phyloP scores from a whole-genome alignment of 2,888 invertebrate genomes.

The Amphipyra berbera region DNA sequence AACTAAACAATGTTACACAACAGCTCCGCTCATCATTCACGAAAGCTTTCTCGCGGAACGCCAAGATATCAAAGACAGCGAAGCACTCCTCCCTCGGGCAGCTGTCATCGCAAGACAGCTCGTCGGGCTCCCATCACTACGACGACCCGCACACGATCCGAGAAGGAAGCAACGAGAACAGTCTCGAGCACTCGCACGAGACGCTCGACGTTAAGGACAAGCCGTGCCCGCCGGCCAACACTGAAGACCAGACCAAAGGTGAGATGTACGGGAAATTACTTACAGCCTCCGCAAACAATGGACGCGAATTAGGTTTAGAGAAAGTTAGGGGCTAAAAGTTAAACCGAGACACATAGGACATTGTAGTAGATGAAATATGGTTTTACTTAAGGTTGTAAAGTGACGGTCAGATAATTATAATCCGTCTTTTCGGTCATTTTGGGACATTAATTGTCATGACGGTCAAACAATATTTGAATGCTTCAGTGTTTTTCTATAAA shows the following conservation, averaged over 20 bases:
- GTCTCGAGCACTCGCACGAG: constrained; percentile 88
- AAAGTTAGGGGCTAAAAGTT: constrained; percentile 55
- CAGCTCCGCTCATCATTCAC: constrained; percentile 98
- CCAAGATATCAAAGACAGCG: constrained; percentile 93
- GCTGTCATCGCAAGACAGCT: constrained; percentile 88
- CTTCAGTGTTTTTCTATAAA: too few relatives aligned
- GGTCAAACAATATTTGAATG: neutral
- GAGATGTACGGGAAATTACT: constrained; percentile 59
- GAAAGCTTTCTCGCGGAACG: constrained; percentile 97
- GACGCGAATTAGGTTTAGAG: constrained; percentile 58
- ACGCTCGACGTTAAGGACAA: constrained; percentile 82
- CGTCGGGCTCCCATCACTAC: constrained; percentile 86
- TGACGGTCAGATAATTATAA: too few relatives aligned
- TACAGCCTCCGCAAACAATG: constrained; percentile 63
- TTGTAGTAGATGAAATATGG: neutral
- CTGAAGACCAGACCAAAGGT: constrained; percentile 87
- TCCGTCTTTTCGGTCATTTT: too few relatives aligned
- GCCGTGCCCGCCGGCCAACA: constrained; percentile 73
- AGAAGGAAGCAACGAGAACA: constrained; percentile 88
- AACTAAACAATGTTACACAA: constrained; percentile 60
- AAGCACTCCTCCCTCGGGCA: constrained; percentile 88
- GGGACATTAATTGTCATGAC: too few relatives aligned
- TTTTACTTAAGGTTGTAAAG: neutral
- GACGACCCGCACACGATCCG: constrained; percentile 88
- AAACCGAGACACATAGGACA: constrained; percentile 16